Conservation (phyloP, 1,140 invertebrate genomes). For the Pseudomyrmex pallidus region DNA sequence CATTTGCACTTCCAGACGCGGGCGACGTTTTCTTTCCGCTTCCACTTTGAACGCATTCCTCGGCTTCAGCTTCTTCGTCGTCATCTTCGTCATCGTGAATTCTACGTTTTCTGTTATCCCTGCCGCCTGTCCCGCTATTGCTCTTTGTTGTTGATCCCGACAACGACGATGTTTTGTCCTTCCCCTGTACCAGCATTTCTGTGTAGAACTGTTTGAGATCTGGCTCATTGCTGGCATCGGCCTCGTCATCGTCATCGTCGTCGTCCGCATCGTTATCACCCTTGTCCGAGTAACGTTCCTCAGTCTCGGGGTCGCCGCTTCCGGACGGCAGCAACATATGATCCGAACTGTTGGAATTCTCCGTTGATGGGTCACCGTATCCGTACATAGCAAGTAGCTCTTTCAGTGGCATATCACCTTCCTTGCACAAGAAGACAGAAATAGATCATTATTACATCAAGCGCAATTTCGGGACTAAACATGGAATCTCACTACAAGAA, state of each 20-base stretch:
- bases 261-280: conserved; percentile 84
- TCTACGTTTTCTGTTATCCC: conserved; percentile 53
- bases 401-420: conserved; percentile 97
- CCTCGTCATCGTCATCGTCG: conserved; percentile 83
- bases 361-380: conserved; percentile 85
- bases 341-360: conserved; percentile 82
- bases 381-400: conserved; percentile 95
- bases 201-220: conserved; percentile 85
- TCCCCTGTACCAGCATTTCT: conserved; percentile 86
- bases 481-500: conserved; percentile 75
- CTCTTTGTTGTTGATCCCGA: conserved; percentile 68
- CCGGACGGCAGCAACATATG: conserved; percentile 73
- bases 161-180: conserved; percentile 79
- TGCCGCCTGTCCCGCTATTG: conserved; percentile 60
- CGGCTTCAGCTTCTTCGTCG: conserved; percentile 71
- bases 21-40: conserved; percentile 55
- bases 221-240: conserved; percentile 81
- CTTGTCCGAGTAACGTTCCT: conserved; percentile 78
- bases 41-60: conserved; percentile 62
- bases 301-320: conserved; percentile 78
- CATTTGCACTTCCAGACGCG: conserved; percentile 17
- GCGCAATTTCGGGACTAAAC: conserved; percentile 60
- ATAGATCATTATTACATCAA: conserved; percentile 69
- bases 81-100: conserved; percentile 71
- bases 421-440: conserved; percentile 79